Base-by-base conservation (phyloP, 2,797 vertebrate genomes). In the Sebastes flavidus region DNA sequence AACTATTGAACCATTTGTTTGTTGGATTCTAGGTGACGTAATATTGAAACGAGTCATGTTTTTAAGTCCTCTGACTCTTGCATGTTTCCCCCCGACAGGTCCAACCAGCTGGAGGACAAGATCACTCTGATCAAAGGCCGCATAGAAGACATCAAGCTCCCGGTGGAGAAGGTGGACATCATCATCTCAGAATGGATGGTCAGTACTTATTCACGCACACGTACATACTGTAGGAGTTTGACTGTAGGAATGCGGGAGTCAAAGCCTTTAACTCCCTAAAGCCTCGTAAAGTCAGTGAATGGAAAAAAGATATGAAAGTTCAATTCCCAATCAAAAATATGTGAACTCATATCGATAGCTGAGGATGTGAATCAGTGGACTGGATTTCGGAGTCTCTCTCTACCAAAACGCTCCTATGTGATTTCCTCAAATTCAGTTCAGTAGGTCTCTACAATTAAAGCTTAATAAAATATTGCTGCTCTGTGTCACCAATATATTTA, bases 101-200 rank as follows among this genome's bases (percentile, higher is more conserved):
- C 96, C 86, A 99, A 99, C 95, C 93, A 97, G 82, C 92, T 99
- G 80, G 96, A 98, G 82, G 96, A 97, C 87, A 95, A 77, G 46
- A 88, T 99, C 92, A 96, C 88, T 0, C 89, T 99, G 84, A 93
- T 99, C 80, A 99, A 98, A 96, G 98, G 98, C 85, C 96, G 97
- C 83, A 97, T 99, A 0, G 98, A 99, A 92, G 98, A 99, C 89
- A 96, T 99, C 77, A 90, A 87, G 70, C 96, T 99, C 42, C 97
- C 97, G 20, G 88, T 97, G 89, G 96, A 98, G 84, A 97, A 97
- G 91, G 98, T 99, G 87, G 98, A 99, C 89, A 82, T 99, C 84
- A 97, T 99, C 92, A 95, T 99, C 95, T 99, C 98, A 1, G 98
- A 99, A 32, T 99, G 98, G 98, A 99, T 99, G 98, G 98, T 99